phyloP scores from a whole-genome alignment of 2,888 invertebrate species.

The Horisme vitalbata region DNA sequence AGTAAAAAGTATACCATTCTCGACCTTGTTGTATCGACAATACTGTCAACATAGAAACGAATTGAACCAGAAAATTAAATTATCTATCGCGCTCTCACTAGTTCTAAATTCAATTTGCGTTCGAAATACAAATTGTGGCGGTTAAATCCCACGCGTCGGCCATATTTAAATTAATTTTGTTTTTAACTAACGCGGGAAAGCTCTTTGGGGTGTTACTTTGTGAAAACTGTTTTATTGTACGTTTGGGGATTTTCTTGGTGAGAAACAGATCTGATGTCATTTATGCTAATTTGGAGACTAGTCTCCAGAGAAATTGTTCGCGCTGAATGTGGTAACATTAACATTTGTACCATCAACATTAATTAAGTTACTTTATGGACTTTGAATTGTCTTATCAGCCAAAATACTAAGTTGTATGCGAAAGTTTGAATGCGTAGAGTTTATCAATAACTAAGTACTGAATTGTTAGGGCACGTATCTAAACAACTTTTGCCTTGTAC shows the following conservation, averaged over 20 bases:
- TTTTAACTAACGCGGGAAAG: slow-evolving; percentile 68
- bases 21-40: slow-evolving; percentile 41
- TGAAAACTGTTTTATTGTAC: slow-evolving; percentile 53
- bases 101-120: slow-evolving; percentile 71
- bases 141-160: slow-evolving; percentile 60
- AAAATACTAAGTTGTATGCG: too few species aligned
- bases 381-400: slow-evolving; percentile 2
- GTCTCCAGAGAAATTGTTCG: slow-evolving; percentile 27
- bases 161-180: slow-evolving; percentile 70
- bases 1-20: slow-evolving; percentile 41
- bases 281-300: slow-evolving; percentile 30
- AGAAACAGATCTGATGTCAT: slow-evolving; percentile 34
- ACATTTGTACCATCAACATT: slow-evolving; percentile 13
- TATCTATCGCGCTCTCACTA: slow-evolving; percentile 54
- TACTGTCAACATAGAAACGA: slow-evolving; percentile 42
- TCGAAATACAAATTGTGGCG: slow-evolving; percentile 70
- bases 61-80: slow-evolving; percentile 49
- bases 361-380: slow-evolving; percentile 5
- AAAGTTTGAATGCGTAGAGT: too few species aligned
- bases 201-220: slow-evolving; percentile 55
- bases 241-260: slow-evolving; percentile 42
- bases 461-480: too few species aligned
- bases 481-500: too few species aligned
- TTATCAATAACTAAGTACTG: too few species aligned
- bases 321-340: slow-evolving; percentile 11